phyloP scores from a whole-genome alignment of 1,140 invertebrate species.

The Lanistes nyassanus region DNA sequence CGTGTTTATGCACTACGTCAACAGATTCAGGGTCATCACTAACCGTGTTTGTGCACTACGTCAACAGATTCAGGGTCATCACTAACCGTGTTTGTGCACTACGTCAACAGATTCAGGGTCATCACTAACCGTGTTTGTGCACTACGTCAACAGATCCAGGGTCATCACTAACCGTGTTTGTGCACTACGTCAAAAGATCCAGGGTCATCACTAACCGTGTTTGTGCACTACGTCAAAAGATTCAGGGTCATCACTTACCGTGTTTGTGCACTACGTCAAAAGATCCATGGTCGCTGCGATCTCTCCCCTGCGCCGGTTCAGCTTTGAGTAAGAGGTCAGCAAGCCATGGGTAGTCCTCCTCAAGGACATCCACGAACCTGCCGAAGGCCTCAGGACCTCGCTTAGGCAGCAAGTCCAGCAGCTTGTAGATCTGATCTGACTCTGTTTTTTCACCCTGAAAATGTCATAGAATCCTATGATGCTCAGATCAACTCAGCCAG shows the following conservation, averaged over 20 bases:
- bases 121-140: too few relatives aligned
- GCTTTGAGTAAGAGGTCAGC: conserved; percentile 34
- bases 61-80: neutral
- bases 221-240: neutral
- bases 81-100: neutral
- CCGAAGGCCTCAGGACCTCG: conserved; percentile 49
- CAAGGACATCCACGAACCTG: conserved; percentile 38
- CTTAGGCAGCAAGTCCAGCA: conserved; percentile 49
- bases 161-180: too few relatives aligned
- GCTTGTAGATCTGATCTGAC: conserved; percentile 29
- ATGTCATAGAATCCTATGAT: too few relatives aligned
- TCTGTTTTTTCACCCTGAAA: conserved; percentile 17
- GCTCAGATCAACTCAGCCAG: too few relatives aligned
- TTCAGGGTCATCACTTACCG: neutral
- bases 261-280: neutral
- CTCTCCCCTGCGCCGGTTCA: neutral
- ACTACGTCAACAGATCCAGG: too few relatives aligned
- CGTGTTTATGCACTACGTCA: neutral
- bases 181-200: too few relatives aligned
- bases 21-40: neutral
- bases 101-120: neutral
- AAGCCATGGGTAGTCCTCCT: conserved; percentile 48
- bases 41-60: neutral
- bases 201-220: too few relatives aligned
- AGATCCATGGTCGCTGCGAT: neutral